These are phyloP conservation scores for Syngnathus floridae DNA, from an alignment of 2,113 vertebrate genomes.

Conservation along the genomic window DNA sequence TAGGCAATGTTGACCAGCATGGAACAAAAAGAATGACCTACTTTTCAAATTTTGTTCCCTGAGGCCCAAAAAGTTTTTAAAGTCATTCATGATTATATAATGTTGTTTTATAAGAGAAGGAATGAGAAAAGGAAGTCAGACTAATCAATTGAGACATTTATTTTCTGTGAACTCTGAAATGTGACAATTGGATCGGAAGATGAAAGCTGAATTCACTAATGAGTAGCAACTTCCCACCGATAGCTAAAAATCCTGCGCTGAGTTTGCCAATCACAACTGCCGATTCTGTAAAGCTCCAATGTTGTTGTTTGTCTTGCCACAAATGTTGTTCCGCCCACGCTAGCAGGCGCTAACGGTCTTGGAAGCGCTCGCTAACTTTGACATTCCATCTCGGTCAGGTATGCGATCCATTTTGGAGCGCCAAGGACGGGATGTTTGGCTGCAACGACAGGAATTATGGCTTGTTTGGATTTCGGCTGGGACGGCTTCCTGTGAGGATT, in stretches of 20 bases:
- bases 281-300: background rate
- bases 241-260: too few relatives aligned
- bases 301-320: background rate
- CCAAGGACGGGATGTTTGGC: slow-evolving; percentile 8
- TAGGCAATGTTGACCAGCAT: background rate
- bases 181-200: background rate
- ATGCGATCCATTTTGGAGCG: background rate
- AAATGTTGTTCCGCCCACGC: background rate
- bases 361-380: background rate
- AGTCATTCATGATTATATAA: background rate
- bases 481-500: slow-evolving; percentile 36
- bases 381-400: background rate
- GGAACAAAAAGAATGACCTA: background rate
- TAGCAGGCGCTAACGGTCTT: background rate
- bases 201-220: background rate
- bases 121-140: background rate
- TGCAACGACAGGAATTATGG: slow-evolving; percentile 49
- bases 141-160: background rate
- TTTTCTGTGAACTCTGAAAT: background rate
- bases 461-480: slow-evolving; percentile 45
- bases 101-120: background rate
- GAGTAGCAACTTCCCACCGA: too few relatives aligned
- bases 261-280: background rate
- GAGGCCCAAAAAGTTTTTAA: background rate
- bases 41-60: background rate